phyloP scores from a whole-genome alignment of 2,797 vertebrate genomes.

The Carduelis carduelis region DNA sequence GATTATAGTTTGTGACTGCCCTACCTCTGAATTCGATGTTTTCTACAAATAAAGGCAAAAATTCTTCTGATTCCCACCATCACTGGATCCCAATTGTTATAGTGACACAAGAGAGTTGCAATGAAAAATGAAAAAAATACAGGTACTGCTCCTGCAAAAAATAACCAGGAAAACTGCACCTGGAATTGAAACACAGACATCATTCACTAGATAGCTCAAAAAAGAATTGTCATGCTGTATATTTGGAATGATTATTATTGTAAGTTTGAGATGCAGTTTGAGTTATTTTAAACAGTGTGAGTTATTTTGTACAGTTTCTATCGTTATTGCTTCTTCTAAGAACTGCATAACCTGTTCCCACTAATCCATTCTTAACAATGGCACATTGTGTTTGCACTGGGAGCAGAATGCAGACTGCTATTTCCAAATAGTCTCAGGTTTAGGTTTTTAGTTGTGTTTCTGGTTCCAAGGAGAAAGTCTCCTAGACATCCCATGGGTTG shows the following conservation, averaged over 20 bases:
- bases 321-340: background rate
- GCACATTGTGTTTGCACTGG: background rate
- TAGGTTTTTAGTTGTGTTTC: background rate
- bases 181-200: slow-evolving; percentile 66
- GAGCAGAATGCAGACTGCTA: background rate
- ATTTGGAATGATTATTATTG: background rate
- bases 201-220: background rate
- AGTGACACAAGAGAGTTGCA: slow-evolving; percentile 89
- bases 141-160: slow-evolving; percentile 91
- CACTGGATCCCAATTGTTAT: slow-evolving; percentile 98
- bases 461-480: background rate
- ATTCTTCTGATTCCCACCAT: slow-evolving; percentile 91
- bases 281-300: background rate
- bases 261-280: background rate
- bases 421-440: background rate
- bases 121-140: slow-evolving; percentile 96
- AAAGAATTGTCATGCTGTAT: background rate
- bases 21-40: slow-evolving; percentile 90
- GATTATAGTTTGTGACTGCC: background rate
- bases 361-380: background rate
- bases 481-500: background rate
- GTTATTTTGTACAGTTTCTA: background rate
- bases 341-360: background rate
- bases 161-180: slow-evolving; percentile 95
- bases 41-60: slow-evolving; percentile 91